Percentiles rank a stretch among this genome's conserved stretches.
These are phyloP conservation scores for Coleophora flavipennella DNA, from an alignment of 2,888 invertebrate genomes.

Conservation along the genomic window DNA sequence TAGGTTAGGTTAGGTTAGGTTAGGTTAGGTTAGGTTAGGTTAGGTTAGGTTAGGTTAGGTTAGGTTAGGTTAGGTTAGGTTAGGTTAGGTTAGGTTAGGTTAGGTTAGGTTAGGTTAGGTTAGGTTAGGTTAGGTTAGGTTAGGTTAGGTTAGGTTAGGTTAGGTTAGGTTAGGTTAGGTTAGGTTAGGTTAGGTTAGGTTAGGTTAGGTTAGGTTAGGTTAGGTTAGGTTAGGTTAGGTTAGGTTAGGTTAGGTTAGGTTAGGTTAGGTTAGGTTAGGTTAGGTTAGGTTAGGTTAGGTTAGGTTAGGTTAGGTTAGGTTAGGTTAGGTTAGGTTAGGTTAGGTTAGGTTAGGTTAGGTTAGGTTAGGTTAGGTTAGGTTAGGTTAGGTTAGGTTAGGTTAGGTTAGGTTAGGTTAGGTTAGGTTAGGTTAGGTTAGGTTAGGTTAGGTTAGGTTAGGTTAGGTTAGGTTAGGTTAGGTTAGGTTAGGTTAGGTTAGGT, in stretches of 20 bases:
- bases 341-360: conserved; percentile 20
- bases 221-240: conserved; percentile 9
- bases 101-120: conserved; percentile 13
- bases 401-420: conserved; percentile 22
- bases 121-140: conserved; percentile 11
- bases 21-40: conserved; percentile 15
- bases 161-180: conserved; percentile 10
- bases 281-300: conserved; percentile 13
- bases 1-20: conserved; percentile 15
- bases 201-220: conserved; percentile 11
- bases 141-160: conserved; percentile 7
- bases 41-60: conserved; percentile 11
- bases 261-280: conserved; percentile 15
- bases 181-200: conserved; percentile 10
- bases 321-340: conserved; percentile 17
- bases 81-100: conserved; percentile 16
- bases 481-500: conserved; percentile 20
- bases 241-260: conserved; percentile 10
- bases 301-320: conserved; percentile 21
- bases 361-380: conserved; percentile 23
- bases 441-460: conserved; percentile 20
- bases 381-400: conserved; percentile 23
- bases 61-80: conserved; percentile 16
- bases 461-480: conserved; percentile 18
- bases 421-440: conserved; percentile 17